Percentiles rank a stretch among this genome's conserved stretches.
These are phyloP conservation scores for Hypomecis punctinalis DNA, from an alignment of 2,888 invertebrate genomes.

Conservation along the genomic window DNA sequence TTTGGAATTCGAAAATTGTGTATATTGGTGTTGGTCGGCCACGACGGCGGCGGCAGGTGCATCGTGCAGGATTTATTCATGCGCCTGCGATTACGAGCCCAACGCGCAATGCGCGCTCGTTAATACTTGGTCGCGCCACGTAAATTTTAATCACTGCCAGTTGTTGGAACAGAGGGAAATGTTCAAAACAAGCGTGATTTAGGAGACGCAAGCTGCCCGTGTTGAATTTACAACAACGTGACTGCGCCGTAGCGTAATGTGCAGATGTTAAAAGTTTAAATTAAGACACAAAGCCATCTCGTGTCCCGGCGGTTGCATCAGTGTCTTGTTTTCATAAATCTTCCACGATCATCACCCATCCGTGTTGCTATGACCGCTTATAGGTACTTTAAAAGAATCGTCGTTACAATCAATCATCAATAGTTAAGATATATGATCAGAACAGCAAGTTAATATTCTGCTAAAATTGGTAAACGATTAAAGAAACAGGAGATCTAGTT, in stretches of 20 bases:
- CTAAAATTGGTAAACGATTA: slow-evolving; percentile 37
- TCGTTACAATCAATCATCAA: background rate
- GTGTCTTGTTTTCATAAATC: slow-evolving; percentile 19
- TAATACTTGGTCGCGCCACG: slow-evolving; percentile 82
- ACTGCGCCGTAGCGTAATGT: slow-evolving; percentile 36
- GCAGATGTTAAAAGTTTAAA: slow-evolving; percentile 40
- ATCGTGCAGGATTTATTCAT: slow-evolving; percentile 80
- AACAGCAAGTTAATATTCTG: slow-evolving; percentile 17
- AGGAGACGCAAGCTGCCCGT: slow-evolving; percentile 67
- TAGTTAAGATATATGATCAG: background rate
- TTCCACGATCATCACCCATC: background rate
- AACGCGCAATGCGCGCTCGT: slow-evolving; percentile 77
- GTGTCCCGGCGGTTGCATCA: slow-evolving; percentile 22
- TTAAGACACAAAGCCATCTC: slow-evolving; percentile 36
- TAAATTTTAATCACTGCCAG: slow-evolving; percentile 84
- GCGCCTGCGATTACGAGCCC: slow-evolving; percentile 71
- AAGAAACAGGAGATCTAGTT: slow-evolving; percentile 57
- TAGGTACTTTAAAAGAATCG: background rate
- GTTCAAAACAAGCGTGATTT: slow-evolving; percentile 82
- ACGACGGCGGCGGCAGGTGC: slow-evolving; percentile 72
- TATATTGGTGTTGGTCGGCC: slow-evolving; percentile 46
- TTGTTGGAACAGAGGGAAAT: slow-evolving; percentile 78
- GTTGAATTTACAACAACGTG: slow-evolving; percentile 59
- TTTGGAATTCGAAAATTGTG: slow-evolving; percentile 27
- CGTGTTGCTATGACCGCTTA: background rate